Evolutionary conservation across 2,113 vertebrate species (phyloP).

Genomic region (Perca fluviatilis): DNA sequence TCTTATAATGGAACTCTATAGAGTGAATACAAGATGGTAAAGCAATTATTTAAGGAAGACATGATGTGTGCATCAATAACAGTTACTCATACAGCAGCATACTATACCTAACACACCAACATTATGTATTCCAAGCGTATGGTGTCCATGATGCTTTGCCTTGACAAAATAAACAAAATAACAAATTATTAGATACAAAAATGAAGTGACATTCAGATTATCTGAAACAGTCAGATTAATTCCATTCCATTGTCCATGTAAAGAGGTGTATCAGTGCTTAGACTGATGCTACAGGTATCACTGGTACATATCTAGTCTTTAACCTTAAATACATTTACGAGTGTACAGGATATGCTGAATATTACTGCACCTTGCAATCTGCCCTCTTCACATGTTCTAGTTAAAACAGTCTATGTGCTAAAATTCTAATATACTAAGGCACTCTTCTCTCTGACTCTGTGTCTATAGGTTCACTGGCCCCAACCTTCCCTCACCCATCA

Average conservation of each 20-base stretch:
- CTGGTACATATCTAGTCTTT: neutral
- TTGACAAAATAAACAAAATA: neutral
- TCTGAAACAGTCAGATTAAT: neutral
- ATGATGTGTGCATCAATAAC: neutral
- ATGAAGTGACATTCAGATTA: neutral
- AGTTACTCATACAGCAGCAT: neutral
- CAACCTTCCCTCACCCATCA: constrained; percentile 95
- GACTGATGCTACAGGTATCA: neutral
- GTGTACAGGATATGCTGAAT: neutral
- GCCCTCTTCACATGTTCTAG: neutral
- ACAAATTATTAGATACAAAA: neutral
- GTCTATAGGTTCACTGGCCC: constrained; percentile 93
- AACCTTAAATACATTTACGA: neutral
- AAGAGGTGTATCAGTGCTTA: neutral
- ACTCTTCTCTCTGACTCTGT: constrained; percentile 12
- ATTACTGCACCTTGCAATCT: neutral
- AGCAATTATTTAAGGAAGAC: neutral
- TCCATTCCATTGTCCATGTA: too few relatives aligned
- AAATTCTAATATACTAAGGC: neutral
- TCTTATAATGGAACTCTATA: neutral
- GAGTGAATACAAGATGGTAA: constrained; percentile 10
- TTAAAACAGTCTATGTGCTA: constrained; percentile 4
- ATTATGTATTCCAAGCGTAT: neutral
- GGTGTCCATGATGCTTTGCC: neutral
- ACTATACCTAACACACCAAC: neutral